Evolutionary conservation across 2,113 vertebrate genomes (phyloP).

Genomic region (Poicephalus meyeri): DNA sequence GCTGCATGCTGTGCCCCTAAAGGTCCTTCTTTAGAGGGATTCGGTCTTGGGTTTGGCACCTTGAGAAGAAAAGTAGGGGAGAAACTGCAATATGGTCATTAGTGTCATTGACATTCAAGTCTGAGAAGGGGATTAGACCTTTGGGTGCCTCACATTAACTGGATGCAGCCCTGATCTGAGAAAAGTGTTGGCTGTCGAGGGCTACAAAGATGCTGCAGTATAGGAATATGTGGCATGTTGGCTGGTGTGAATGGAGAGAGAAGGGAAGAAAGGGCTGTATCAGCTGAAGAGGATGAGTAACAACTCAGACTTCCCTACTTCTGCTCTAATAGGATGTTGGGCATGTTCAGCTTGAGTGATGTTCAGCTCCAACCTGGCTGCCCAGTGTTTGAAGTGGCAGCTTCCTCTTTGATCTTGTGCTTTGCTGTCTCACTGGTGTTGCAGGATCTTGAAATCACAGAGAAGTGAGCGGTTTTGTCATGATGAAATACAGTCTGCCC

Average conservation of each 20-base stretch:
- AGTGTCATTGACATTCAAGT: neutral
- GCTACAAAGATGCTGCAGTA: neutral
- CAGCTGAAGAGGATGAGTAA: neutral
- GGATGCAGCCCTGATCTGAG: neutral
- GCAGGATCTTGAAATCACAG: neutral
- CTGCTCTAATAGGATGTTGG: accelerated
- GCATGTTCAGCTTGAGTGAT: neutral
- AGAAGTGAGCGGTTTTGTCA: neutral
- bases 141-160: neutral
- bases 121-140: neutral
- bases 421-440: neutral
- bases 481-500: neutral
- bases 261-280: neutral
- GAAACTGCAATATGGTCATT: neutral
- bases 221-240: neutral
- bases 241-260: neutral
- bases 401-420: neutral
- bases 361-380: neutral
- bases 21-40: neutral
- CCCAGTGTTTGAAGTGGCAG: neutral
- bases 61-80: neutral
- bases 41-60: neutral
- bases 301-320: neutral
- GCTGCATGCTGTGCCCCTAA: accelerated
- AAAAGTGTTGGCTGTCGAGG: neutral